A percentile compares a stretch with the other conserved stretches of the same genome.
phyloP scores from a whole-genome alignment of 1,140 invertebrate genomes.

The Agraylea sexmaculata region DNA sequence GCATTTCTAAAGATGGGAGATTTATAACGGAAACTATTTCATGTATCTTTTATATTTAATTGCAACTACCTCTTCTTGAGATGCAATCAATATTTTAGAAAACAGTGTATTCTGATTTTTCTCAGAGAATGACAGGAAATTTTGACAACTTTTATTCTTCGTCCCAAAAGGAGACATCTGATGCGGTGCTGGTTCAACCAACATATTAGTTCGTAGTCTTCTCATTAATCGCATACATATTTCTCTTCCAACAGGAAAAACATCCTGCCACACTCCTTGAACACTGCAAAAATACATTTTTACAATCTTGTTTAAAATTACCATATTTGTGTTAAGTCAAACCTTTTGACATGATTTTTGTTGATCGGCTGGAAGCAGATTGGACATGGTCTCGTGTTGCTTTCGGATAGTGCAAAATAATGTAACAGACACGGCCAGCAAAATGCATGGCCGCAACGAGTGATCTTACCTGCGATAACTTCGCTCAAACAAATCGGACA shows the following conservation, averaged over 20 bases:
- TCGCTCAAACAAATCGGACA: conserved; percentile 86
- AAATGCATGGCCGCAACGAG: conserved; percentile 88
- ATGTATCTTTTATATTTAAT: too few relatives aligned
- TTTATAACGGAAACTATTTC: too few relatives aligned
- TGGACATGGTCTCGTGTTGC: conserved; percentile 65
- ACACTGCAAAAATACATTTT: conserved; percentile 27
- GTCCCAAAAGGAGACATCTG: conserved; percentile 25
- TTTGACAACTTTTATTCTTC: conserved; percentile 21
- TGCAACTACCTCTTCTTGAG: conserved; percentile 34
- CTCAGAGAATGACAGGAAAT: conserved; percentile 38
- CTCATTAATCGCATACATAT: conserved; percentile 82
- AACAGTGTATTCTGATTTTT: conserved; percentile 36
- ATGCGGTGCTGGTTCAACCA: conserved; percentile 51
- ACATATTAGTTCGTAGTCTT: conserved; percentile 63
- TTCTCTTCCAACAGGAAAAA: conserved; percentile 49
- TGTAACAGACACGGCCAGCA: conserved; percentile 94
- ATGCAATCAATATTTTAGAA: conserved; percentile 69
- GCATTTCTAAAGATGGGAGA: too few relatives aligned
- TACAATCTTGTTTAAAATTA: too few relatives aligned
- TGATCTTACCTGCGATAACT: conserved; percentile 80
- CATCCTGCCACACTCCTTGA: conserved; percentile 22
- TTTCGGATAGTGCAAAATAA: conserved; percentile 75
- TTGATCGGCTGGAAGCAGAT: conserved; percentile 74
- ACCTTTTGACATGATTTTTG: conserved; percentile 74
- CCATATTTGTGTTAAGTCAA: too few relatives aligned